phyloP scores from a whole-genome alignment of 2,113 vertebrate genomes.

The Tragelaphus strepsiceros region DNA sequence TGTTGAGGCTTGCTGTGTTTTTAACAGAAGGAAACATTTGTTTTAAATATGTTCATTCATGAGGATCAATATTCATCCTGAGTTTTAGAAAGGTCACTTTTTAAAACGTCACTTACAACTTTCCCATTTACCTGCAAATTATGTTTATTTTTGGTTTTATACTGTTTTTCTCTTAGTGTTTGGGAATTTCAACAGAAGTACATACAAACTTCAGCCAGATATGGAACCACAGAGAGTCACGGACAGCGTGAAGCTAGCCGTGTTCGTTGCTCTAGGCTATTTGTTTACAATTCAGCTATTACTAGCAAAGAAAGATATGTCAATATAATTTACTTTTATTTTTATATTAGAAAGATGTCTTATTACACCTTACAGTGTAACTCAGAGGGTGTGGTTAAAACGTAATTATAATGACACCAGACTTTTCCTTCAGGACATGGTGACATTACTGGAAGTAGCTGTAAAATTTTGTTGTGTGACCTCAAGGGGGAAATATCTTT shows the following conservation, averaged over 20 bases:
- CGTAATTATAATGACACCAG: slow-evolving; percentile 34
- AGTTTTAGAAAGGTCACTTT: neutral
- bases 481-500: slow-evolving; percentile 21
- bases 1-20: neutral
- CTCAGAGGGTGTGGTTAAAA: slow-evolving; percentile 54
- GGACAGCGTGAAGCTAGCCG: neutral
- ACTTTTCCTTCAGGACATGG: neutral
- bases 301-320: slow-evolving; percentile 14
- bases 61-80: slow-evolving; percentile 16
- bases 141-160: slow-evolving; percentile 22
- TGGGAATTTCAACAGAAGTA: slow-evolving; percentile 44
- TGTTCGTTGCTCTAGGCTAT: neutral
- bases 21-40: neutral
- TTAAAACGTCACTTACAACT: neutral
- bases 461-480: neutral
- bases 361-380: slow-evolving; percentile 35
- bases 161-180: neutral
- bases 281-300: slow-evolving; percentile 38
- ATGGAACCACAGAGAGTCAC: neutral
- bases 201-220: neutral
- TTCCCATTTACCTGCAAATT: neutral
- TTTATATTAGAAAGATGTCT: slow-evolving; percentile 54
- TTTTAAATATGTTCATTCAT: slow-evolving; percentile 35
- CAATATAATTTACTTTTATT: slow-evolving; percentile 61
- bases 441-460: slow-evolving; percentile 18